A percentile compares a stretch with the other conserved stretches of the same genome.
phyloP scores from a whole-genome alignment of 2,113 vertebrate genomes.

The Rhinolophus sinicus region DNA sequence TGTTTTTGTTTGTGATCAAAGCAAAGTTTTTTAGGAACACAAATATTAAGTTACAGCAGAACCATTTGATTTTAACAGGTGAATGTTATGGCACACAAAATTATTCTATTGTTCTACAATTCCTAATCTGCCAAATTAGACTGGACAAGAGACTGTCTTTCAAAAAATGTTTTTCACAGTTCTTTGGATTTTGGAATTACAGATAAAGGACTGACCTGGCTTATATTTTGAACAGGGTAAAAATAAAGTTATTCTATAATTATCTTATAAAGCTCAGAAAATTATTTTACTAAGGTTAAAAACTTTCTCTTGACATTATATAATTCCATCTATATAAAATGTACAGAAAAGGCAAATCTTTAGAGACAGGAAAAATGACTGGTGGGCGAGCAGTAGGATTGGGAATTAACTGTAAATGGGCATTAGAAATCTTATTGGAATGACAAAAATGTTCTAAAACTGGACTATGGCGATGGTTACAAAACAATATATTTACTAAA shows the following conservation, averaged over 20 bases:
- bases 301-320: not conserved
- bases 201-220: not conserved
- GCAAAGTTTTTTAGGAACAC: not conserved
- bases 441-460: not conserved
- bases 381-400: not conserved
- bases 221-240: not conserved
- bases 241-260: not conserved
- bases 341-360: not conserved
- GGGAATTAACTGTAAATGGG: not conserved
- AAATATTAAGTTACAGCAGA: not conserved
- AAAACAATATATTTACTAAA: not conserved
- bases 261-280: not conserved
- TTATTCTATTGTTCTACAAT: constrained; percentile 3
- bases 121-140: not conserved
- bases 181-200: not conserved
- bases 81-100: constrained; percentile 9
- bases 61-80: not conserved
- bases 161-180: not conserved
- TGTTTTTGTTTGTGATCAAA: not conserved
- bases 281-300: not conserved
- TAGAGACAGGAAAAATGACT: not conserved
- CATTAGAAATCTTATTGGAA: not conserved
- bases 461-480: not conserved
- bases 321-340: constrained; percentile 17
- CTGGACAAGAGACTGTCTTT: not conserved